A percentile compares a stretch with the other conserved stretches of the same genome.
Conservation (phyloP, 2,113 vertebrate genomes). For the Pterocles burchelli region DNA sequence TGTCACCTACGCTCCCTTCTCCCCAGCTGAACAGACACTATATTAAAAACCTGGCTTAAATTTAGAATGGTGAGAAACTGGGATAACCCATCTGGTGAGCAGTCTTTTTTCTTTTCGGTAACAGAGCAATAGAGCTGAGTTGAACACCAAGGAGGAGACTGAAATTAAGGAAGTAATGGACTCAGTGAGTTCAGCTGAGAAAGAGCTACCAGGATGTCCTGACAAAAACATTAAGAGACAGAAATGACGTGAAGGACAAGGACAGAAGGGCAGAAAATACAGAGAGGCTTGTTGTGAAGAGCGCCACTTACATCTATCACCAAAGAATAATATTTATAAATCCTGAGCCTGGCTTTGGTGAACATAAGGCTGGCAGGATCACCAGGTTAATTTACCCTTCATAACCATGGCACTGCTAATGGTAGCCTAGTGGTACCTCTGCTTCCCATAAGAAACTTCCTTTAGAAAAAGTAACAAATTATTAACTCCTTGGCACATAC, state of each 20-base stretch:
- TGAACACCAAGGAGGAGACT: background rate
- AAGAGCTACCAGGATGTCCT: background rate
- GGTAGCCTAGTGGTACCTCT: background rate
- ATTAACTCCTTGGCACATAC: slow-evolving; percentile 66
- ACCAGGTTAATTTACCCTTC: background rate
- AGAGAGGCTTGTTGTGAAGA: background rate
- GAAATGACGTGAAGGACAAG: background rate
- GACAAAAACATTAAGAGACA: background rate
- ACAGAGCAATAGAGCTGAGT: background rate
- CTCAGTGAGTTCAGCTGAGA: background rate
- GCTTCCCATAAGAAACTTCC: slow-evolving; percentile 20
- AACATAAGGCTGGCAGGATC: background rate
- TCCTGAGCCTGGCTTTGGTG: background rate
- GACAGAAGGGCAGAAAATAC: background rate
- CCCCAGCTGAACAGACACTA: background rate
- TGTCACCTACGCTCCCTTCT: background rate
- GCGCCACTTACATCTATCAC: background rate
- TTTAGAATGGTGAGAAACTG: background rate
- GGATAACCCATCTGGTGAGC: background rate
- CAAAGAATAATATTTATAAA: slow-evolving; percentile 27
- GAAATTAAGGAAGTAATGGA: background rate
- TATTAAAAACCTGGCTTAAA: background rate
- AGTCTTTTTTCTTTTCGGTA: background rate
- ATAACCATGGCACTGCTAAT: background rate
- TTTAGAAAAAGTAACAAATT: slow-evolving; percentile 34